Evolutionary conservation across 2,888 invertebrate species (phyloP).

Genomic region (Drosophila mimetica): DNA sequence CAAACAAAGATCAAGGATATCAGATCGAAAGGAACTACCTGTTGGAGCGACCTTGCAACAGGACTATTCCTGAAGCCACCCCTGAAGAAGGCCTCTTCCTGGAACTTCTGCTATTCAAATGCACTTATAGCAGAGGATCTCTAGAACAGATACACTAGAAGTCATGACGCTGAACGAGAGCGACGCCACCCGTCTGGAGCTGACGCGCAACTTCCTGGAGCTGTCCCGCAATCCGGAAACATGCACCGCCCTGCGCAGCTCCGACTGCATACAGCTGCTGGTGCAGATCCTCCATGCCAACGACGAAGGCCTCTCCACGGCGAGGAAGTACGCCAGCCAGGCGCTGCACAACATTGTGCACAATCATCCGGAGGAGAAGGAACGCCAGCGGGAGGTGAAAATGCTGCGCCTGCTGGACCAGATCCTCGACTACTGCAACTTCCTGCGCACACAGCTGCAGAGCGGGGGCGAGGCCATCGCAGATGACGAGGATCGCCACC

Average conservation of each 20-base stretch:
- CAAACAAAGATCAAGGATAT: conserved; percentile 29
- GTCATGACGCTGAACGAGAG: conserved; percentile 83
- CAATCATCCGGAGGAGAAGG: conserved; percentile 96
- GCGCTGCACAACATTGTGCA: conserved; percentile 97
- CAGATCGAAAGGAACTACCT: conserved; percentile 26
- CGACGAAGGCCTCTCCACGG: conserved; percentile 87
- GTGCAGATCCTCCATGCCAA: conserved; percentile 96
- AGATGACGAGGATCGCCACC: conserved; percentile 92
- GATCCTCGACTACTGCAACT: conserved; percentile 93
- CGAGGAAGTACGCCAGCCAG: conserved; percentile 92
- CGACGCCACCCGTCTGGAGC: conserved; percentile 93
- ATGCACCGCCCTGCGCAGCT: conserved; percentile 96
- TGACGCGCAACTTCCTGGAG: conserved; percentile 94
- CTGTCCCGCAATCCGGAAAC: conserved; percentile 96
- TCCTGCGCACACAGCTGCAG: conserved; percentile 86
- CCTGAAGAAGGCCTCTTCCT: conserved; percentile 4
- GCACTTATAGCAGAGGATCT: background rate
- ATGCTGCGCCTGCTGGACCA: conserved; percentile 95
- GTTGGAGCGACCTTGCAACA: conserved; percentile 9
- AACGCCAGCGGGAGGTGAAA: conserved; percentile 94
- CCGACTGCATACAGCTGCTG: conserved; percentile 95
- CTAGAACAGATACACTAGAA: conserved; percentile 16
- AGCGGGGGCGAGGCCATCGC: conserved; percentile 86
- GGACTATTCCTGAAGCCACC: background rate
- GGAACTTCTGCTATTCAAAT: conserved; percentile 15